Evolutionary conservation across 2,888 invertebrate species (phyloP).

Genomic region (Diloba caeruleocephala): DNA sequence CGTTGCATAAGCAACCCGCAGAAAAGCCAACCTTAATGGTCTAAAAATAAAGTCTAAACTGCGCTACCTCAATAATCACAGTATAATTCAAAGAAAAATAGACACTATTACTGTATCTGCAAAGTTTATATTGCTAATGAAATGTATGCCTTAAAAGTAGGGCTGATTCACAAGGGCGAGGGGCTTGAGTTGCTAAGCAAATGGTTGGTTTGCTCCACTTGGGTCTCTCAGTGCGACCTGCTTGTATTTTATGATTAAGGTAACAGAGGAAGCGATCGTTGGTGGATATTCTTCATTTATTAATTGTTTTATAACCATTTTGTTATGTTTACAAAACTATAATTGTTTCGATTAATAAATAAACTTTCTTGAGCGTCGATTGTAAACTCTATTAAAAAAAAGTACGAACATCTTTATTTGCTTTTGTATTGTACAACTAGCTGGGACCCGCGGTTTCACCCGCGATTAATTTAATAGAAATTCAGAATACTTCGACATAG

Average conservation of each 20-base stretch:
- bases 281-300: background rate
- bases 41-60: constrained; percentile 15
- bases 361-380: constrained; percentile 4
- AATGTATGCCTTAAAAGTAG: constrained; percentile 34
- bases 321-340: background rate
- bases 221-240: constrained; percentile 33
- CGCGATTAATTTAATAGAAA: no score
- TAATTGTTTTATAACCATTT: background rate
- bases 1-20: constrained; percentile 38
- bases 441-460: no score
- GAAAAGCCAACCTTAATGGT: constrained; percentile 26
- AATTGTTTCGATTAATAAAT: background rate
- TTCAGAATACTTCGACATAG: no score
- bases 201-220: constrained; percentile 58
- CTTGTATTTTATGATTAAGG: constrained; percentile 11
- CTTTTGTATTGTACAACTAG: background rate
- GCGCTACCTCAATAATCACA: background rate
- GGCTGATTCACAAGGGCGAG: constrained; percentile 59
- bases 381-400: background rate
- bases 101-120: rapidly evolving
- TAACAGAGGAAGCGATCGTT: constrained; percentile 15
- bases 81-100: constrained; percentile 14
- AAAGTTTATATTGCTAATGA: constrained; percentile 42
- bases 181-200: constrained; percentile 74
- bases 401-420: background rate